These are phyloP conservation scores for Enhydra lutris DNA, from an alignment of 2,113 vertebrate genomes.

Conservation along the genomic window DNA sequence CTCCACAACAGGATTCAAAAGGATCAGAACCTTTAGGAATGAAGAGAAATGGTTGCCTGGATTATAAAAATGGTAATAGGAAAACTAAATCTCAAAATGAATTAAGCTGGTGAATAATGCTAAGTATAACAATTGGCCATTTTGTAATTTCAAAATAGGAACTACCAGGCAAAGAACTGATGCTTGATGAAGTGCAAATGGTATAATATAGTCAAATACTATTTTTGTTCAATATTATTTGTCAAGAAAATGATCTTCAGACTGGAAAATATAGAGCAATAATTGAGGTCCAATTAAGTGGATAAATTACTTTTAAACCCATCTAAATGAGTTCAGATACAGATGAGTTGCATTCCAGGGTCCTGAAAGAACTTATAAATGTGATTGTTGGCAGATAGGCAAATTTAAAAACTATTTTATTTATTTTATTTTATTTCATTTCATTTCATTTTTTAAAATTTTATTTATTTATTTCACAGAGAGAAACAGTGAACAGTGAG, in stretches of 20 bases:
- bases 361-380: not conserved
- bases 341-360: not conserved
- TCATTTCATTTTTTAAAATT: too few relatives aligned
- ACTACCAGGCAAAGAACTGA: not conserved
- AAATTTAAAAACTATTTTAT: not conserved
- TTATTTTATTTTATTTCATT: not conserved
- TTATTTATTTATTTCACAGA: too few relatives aligned
- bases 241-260: constrained; percentile 6
- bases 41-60: not conserved
- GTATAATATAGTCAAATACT: not conserved
- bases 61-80: not conserved
- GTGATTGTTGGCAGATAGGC: not conserved
- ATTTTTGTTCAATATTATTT: constrained; percentile 8
- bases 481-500: too few relatives aligned
- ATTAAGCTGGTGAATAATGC: not conserved
- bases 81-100: not conserved
- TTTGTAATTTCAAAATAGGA: not conserved
- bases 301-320: not conserved
- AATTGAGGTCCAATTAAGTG: constrained; percentile 8
- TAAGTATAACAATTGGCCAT: not conserved
- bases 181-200: not conserved
- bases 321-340: constrained; percentile 1
- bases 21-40: not conserved
- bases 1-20: not conserved
- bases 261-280: not conserved